phyloP scores from a whole-genome alignment of 1,140 invertebrate genomes.

The Nasonia vitripennis region DNA sequence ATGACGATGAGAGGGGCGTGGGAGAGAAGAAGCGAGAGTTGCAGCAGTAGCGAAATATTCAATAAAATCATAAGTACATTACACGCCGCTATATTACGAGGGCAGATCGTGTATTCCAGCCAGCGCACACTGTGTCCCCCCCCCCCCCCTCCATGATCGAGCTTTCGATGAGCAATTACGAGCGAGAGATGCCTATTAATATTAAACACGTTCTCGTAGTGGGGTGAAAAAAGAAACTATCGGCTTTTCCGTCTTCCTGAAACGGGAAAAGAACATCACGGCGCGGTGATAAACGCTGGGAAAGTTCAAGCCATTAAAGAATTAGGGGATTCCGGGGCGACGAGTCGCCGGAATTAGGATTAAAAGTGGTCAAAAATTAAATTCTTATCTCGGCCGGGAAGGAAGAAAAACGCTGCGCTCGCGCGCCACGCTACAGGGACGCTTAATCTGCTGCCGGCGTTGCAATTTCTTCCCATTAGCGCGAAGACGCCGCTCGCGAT shows the following conservation, averaged over 20 bases:
- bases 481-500: constrained; percentile 63
- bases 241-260: neutral
- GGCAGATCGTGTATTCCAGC: constrained; percentile 4
- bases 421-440: constrained; percentile 53
- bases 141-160: too few species aligned
- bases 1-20: neutral
- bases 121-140: neutral
- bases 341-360: constrained; percentile 64
- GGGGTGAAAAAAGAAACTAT: neutral
- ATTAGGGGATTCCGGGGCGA: constrained; percentile 1
- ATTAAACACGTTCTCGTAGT: neutral
- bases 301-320: constrained; percentile 47
- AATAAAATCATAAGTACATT: constrained; percentile 41
- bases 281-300: neutral
- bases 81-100: constrained; percentile 14
- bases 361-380: constrained; percentile 73
- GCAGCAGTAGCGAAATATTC: constrained; percentile 28
- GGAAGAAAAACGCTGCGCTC: neutral
- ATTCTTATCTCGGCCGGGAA: constrained; percentile 68
- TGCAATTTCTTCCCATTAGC: constrained; percentile 75
- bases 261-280: neutral
- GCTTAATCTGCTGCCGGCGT: constrained; percentile 72
- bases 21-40: neutral
- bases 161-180: neutral
- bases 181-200: neutral